These are phyloP conservation scores for Caenorhabditis latens DNA, from an alignment of 1,140 invertebrate species.

Conservation along the genomic window DNA sequence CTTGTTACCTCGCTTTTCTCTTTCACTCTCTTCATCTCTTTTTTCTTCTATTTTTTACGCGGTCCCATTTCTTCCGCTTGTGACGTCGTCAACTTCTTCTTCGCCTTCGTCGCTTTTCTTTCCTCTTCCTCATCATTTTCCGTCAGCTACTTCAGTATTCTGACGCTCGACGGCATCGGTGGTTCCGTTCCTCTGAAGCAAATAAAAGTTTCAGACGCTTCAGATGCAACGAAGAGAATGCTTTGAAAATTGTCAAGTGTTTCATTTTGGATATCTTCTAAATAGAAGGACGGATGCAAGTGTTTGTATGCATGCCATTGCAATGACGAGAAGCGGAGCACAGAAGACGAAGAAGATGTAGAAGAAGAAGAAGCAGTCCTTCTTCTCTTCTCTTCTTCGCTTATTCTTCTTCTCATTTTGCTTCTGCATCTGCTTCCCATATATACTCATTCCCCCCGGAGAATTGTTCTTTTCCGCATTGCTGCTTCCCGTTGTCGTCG, in stretches of 20 bases:
- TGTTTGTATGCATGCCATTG: conserved; percentile 21
- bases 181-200: background rate
- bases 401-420: conserved; percentile 10
- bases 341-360: background rate
- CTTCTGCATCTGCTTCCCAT: conserved; percentile 11
- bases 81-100: conserved; percentile 55
- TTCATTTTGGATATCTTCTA: conserved; percentile 11
- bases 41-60: conserved; percentile 11
- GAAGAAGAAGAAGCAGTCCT: conserved; percentile 29
- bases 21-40: background rate
- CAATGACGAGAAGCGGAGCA: conserved; percentile 13
- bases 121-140: background rate
- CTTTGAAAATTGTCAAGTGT: background rate
- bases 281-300: background rate
- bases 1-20: conserved; percentile 13
- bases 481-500: conserved; percentile 40
- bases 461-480: conserved; percentile 54
- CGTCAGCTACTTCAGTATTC: background rate
- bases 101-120: conserved; percentile 23
- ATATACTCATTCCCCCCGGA: conserved; percentile 53
- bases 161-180: background rate
- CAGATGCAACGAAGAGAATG: no score
- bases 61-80: conserved; percentile 50
- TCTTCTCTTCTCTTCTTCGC: conserved; percentile 25
- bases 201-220: no score